Evolutionary conservation across 2,888 invertebrate species (phyloP).

Genomic region (Autographa gamma): DNA sequence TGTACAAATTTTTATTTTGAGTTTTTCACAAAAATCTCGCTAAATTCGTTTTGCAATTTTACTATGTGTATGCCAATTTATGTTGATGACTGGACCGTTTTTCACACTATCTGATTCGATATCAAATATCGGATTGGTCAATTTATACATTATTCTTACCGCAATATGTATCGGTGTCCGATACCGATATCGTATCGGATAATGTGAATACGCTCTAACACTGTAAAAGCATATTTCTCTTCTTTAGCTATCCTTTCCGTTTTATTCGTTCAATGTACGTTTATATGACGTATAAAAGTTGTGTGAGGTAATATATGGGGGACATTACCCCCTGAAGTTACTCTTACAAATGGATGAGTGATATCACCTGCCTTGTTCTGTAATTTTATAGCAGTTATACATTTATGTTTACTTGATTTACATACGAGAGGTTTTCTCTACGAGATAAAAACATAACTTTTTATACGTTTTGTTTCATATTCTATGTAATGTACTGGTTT

Average conservation of each 20-base stretch:
- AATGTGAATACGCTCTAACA: conserved; percentile 32
- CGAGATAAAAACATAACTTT: neutral
- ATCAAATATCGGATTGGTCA: no score
- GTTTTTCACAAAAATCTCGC: no score
- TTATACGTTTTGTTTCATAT: neutral
- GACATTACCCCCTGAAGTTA: conserved; percentile 53
- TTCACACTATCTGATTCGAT: no score
- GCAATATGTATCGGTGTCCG: no score
- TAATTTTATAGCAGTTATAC: conserved; percentile 47
- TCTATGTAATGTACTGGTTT: no score
- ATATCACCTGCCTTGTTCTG: conserved; percentile 43
- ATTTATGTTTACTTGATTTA: conserved; percentile 30
- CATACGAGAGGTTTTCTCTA: conserved; percentile 25
- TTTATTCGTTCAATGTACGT: conserved; percentile 64
- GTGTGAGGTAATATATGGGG: conserved; percentile 68
- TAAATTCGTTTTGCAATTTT: no score
- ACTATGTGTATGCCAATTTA: no score
- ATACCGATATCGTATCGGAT: no score
- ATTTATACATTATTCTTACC: no score
- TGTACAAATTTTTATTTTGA: no score
- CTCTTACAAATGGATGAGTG: conserved; percentile 55
- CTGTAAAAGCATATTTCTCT: conserved; percentile 70
- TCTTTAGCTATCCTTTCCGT: conserved; percentile 58
- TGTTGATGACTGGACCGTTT: no score
- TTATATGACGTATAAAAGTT: conserved; percentile 68